Evolutionary conservation across 2,113 vertebrate species (phyloP).

Genomic region (Phyllostomus hastatus): DNA sequence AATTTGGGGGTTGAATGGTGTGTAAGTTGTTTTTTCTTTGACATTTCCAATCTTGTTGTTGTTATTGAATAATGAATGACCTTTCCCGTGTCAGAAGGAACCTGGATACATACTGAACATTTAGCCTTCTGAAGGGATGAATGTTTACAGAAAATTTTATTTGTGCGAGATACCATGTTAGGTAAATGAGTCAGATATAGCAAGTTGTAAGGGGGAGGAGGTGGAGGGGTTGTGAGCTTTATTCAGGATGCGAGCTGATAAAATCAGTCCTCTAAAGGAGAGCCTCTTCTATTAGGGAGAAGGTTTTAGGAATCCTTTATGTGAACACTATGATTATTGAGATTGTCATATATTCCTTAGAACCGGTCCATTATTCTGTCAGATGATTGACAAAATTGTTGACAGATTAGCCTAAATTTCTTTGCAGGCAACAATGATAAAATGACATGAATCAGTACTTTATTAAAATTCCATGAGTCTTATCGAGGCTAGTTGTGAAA

Average conservation of each 20-base stretch:
- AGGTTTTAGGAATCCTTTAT: constrained; percentile 3
- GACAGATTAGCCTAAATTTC: constrained; percentile 65
- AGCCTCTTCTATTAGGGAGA: constrained; percentile 17
- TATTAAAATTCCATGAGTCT: constrained; percentile 65
- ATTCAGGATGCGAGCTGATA: constrained; percentile 38
- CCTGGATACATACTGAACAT: not conserved
- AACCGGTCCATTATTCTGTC: constrained; percentile 65
- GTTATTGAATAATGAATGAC: constrained; percentile 74
- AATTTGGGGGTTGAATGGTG: not conserved
- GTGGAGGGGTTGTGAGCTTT: not conserved
- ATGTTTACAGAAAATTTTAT: constrained; percentile 53
- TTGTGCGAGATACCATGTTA: constrained; percentile 45
- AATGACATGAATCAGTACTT: constrained; percentile 66
- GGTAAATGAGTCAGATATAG: constrained; percentile 29
- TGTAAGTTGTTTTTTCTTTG: constrained; percentile 25
- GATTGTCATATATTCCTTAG: constrained; percentile 57
- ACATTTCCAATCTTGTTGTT: constrained; percentile 70
- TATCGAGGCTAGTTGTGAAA: constrained; percentile 65
- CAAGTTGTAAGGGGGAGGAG: not conserved
- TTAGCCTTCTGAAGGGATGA: constrained; percentile 3
- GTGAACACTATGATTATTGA: constrained; percentile 28
- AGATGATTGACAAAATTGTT: constrained; percentile 67
- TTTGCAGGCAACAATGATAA: constrained; percentile 55
- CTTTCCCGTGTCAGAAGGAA: constrained; percentile 66
- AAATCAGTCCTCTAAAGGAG: constrained; percentile 50